Percentiles rank a stretch among this genome's conserved stretches.
Conservation (phyloP, 2,888 invertebrate species). For the Agrilus cyanescens region DNA sequence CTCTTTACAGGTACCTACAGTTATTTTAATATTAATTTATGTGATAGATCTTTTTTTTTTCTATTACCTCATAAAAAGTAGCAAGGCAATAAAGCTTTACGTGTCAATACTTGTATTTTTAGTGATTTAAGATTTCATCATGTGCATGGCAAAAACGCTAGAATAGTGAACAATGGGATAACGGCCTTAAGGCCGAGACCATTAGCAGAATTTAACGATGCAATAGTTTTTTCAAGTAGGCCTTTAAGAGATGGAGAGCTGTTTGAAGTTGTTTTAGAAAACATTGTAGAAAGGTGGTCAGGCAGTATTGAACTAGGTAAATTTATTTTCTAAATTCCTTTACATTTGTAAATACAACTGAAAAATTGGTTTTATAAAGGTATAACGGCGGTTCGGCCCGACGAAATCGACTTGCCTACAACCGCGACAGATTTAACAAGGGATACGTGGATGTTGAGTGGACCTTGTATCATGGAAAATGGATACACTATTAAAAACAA, state of each 20-base stretch:
- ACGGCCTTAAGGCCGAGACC: slow-evolving; percentile 81
- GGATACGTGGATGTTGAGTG: slow-evolving; percentile 88
- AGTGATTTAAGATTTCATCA: slow-evolving; percentile 80
- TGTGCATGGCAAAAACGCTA: slow-evolving; percentile 80
- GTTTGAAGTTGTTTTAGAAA: slow-evolving; percentile 83
- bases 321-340: slow-evolving; percentile 1
- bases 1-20: slow-evolving; percentile 44
- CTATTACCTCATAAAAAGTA: background rate
- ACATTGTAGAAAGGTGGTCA: slow-evolving; percentile 86
- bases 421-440: slow-evolving; percentile 86
- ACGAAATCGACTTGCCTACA: slow-evolving; percentile 75
- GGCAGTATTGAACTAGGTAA: slow-evolving; percentile 80
- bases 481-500: slow-evolving; percentile 75
- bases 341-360: background rate
- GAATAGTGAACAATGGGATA: slow-evolving; percentile 70
- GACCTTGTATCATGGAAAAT: slow-evolving; percentile 84
- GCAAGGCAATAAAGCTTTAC: background rate
- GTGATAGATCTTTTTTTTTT: too few relatives aligned
- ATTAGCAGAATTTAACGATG: slow-evolving; percentile 87
- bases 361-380: slow-evolving; percentile 37
- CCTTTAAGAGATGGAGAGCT: slow-evolving; percentile 81
- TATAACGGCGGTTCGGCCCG: slow-evolving; percentile 80
- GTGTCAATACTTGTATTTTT: slow-evolving; percentile 12
- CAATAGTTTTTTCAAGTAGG: slow-evolving; percentile 82
- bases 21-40: background rate